These are phyloP conservation scores for Cosmia pyralina DNA, from an alignment of 2,888 invertebrate species.

Conservation along the genomic window DNA sequence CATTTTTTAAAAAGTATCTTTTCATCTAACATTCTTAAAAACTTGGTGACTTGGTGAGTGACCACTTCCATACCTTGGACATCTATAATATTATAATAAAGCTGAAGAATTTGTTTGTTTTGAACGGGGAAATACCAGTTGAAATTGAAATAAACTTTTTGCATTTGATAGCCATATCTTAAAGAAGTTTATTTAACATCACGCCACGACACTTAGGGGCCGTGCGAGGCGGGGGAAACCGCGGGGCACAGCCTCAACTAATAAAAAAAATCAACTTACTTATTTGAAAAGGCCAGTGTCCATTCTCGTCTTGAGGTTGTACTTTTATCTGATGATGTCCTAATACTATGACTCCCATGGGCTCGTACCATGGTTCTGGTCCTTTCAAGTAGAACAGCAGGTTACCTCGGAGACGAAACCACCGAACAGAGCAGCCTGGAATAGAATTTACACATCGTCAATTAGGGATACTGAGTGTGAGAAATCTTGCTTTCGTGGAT, in stretches of 20 bases:
- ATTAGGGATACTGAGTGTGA: background rate
- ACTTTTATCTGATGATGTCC: slow-evolving; percentile 95
- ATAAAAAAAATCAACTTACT: slow-evolving; percentile 88
- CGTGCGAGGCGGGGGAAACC: too few relatives aligned
- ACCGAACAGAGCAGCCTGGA: slow-evolving; percentile 85
- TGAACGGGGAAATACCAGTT: too few relatives aligned
- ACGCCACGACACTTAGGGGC: too few relatives aligned
- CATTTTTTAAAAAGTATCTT: too few relatives aligned
- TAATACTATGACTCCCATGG: slow-evolving; percentile 96
- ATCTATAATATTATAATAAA: too few relatives aligned
- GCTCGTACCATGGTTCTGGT: slow-evolving; percentile 96
- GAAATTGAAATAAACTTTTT: too few relatives aligned
- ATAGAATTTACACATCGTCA: slow-evolving; percentile 40
- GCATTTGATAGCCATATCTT: too few relatives aligned
- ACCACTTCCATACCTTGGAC: background rate
- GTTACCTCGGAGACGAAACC: slow-evolving; percentile 98
- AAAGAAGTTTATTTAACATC: too few relatives aligned
- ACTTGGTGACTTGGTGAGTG: too few relatives aligned
- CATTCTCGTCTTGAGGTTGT: slow-evolving; percentile 91
- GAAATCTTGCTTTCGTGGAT: background rate
- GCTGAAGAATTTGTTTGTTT: too few relatives aligned
- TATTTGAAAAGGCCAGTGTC: slow-evolving; percentile 95
- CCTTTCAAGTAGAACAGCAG: slow-evolving; percentile 98
- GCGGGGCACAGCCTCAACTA: background rate
- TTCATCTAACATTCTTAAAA: too few relatives aligned